Evolutionary conservation across 1,140 invertebrate species (phyloP).

Genomic region (Danaus melanippus): DNA sequence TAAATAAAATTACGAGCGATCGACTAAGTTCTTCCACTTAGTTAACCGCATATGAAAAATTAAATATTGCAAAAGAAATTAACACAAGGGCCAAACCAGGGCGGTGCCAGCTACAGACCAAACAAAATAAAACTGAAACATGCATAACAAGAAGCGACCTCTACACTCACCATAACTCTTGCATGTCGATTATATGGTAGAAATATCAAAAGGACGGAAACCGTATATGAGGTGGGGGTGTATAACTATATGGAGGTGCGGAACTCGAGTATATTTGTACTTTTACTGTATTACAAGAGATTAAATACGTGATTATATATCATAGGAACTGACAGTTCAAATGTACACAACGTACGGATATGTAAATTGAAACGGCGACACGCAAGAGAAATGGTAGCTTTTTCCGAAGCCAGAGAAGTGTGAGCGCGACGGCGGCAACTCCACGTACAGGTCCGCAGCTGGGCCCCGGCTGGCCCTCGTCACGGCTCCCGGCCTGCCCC

Average conservation of each 20-base stretch:
- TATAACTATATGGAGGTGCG: conserved; percentile 4
- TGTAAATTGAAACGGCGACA: conserved; percentile 69
- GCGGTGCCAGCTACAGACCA: conserved; percentile 68
- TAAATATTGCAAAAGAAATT: conserved; percentile 35
- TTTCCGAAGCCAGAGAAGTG: conserved; percentile 67
- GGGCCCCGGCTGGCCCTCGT: conserved; percentile 66
- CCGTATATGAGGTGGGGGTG: conserved; percentile 8
- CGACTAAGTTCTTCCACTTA: neutral
- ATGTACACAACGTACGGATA: conserved; percentile 66
- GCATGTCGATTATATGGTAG: conserved; percentile 20
- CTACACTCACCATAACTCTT: conserved; percentile 47
- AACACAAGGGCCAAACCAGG: conserved; percentile 70
- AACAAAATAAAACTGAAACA: conserved; percentile 54
- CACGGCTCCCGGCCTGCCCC: conserved; percentile 61
- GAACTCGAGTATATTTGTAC: conserved; percentile 10
- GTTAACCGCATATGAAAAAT: conserved; percentile 33
- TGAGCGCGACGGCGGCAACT: conserved; percentile 61
- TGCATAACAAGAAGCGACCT: conserved; percentile 57
- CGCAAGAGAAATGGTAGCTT: conserved; percentile 71
- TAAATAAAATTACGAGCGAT: conserved; percentile 19
- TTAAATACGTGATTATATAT: conserved; percentile 2
- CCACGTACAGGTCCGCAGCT: conserved; percentile 59
- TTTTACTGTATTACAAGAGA: conserved; percentile 8
- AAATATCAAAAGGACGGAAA: conserved; percentile 21
- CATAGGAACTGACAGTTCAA: conserved; percentile 32